Evolutionary conservation across 1,140 invertebrate genomes (phyloP), one percentile per base, ranked within the genome.

Genomic region (Drosophila triauraria): DNA sequence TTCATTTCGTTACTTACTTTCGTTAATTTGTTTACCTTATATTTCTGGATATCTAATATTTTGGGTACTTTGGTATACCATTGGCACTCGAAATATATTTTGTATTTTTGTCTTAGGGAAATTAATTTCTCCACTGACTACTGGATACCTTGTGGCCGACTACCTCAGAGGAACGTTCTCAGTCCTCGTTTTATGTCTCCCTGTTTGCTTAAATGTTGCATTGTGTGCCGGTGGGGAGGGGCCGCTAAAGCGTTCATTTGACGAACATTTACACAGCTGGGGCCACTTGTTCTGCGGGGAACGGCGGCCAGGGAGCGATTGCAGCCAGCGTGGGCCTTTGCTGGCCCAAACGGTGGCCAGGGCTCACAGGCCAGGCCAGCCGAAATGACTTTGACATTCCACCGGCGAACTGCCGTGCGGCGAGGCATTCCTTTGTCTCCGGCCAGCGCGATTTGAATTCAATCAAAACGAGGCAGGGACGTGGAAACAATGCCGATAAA

Each of bases 351-450:
- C 44, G 50, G 62, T 51, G 48, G 67, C 35, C 44, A 67, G 59
- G 32, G 43, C 30, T 75, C 75, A 44, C 70, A 64, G 63, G 32
- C 53, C 53, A 68, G 63, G 32, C 53, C 53, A n/a, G 35, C 70
- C 74, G 51, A 91, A 90, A 91, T 82, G 90, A 87, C 85, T 91
- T 80, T 90, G 80, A 90, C 90, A 91, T 92, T 92, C 90, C 76
- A 46, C 27, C n/a, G 35, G 48, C 57, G 35, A n/a, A 30, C 47
- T 69, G 61, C 30, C 38, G 47, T 50, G 80, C 57, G 53, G 53
- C 62, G 42, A 80, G 38, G 60, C 64, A 70, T 85, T 72, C 74
- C 40, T 74, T 75, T 75, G 78, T 74, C 69, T 61, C 27, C n/a
- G 57, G 35, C 46, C 56, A 57, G 67, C 84, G 86, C 79, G 90